Evolutionary conservation across 2,797 vertebrate species (phyloP), one percentile per base, ranked within the genome.

Genomic region (Acanthurus tractus): DNA sequence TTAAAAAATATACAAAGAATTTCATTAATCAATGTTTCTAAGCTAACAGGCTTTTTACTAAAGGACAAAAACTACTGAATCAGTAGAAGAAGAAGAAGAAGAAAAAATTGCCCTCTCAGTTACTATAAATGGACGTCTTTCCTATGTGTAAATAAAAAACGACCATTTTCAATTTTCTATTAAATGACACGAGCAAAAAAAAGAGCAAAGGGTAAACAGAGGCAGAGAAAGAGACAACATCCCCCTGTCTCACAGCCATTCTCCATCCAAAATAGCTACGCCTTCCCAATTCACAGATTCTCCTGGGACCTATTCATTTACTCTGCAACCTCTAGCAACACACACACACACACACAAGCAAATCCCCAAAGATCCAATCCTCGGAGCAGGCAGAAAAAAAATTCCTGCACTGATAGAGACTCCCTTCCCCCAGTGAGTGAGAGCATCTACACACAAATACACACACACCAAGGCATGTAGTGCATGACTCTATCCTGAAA

Each of bases 311-410:
- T 70, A 88, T 86, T 92, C 50, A 88, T 90, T 89, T 87, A 83
- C 80, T 81, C 76, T 61, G 75, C 79, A 67, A 76, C 57, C 67
- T 29, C 25, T 29, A 29, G 25, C 25, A 29, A 75, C 70, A 76
- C 55, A 72, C 52, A 67, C 25, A 74, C 69, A 79, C 52, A 63
- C 59, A 69, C 78, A 61, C 50, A 77, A 36, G 20, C 78, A 85
- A 83, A 91, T 88, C 88, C 91, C 91, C 49, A 77, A 63, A 91
- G 89, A 89, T 77, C 72, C 76, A 85, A 90, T 90, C 79, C 87
- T 75, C 1, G 7, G 79, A 84, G 87, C 81, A 84, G 86, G 87
- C 88, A 77, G 82, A 29, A 76, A 84, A 86, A 87, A 85, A 92
- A 90, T 83, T 90, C 84, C 85, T 87, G 58, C 84, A 91, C 85